phyloP scores from a whole-genome alignment of 2,797 vertebrate species.

The Acrossocheilus fasciatus region DNA sequence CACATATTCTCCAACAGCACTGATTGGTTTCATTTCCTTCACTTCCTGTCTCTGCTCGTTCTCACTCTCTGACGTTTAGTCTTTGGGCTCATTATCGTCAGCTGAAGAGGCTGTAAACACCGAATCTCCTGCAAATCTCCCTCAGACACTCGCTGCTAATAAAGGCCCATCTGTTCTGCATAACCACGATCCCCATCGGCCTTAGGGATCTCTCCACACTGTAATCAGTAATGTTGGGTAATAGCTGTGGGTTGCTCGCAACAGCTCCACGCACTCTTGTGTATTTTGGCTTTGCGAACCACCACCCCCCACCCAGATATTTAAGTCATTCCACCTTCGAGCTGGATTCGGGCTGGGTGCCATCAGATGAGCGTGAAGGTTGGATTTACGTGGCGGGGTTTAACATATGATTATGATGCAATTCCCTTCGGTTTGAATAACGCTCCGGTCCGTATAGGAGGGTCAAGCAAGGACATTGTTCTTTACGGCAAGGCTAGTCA shows the following conservation, averaged over 20 bases:
- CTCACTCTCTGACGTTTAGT: constrained; percentile 30
- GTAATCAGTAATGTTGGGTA: constrained; percentile 65
- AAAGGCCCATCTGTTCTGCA: constrained; percentile 72
- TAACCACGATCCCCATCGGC: constrained; percentile 66
- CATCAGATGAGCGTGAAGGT: constrained; percentile 19
- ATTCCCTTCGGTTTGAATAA: constrained; percentile 58
- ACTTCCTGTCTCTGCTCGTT: constrained; percentile 28
- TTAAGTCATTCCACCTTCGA: constrained; percentile 17
- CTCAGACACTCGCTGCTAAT: constrained; percentile 63
- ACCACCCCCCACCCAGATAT: constrained; percentile 54
- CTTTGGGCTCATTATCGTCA: constrained; percentile 28
- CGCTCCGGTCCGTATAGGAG: constrained; percentile 51
- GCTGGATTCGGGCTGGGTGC: constrained; percentile 9
- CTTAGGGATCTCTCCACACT: constrained; percentile 57
- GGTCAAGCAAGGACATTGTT: constrained; percentile 61
- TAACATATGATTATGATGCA: constrained; percentile 56
- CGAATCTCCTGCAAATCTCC: constrained; percentile 37
- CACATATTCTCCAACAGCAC: constrained; percentile 6
- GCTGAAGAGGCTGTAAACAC: constrained; percentile 36
- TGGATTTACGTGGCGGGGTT: background rate
- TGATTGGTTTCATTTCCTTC: constrained; percentile 26
- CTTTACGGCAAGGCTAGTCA: constrained; percentile 59
- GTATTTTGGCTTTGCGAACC: constrained; percentile 64
- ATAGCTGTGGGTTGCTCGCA: constrained; percentile 64
- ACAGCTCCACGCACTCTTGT: constrained; percentile 62